Evolutionary conservation across 2,113 vertebrate species (phyloP).

Genomic region (Centropristis striata): DNA sequence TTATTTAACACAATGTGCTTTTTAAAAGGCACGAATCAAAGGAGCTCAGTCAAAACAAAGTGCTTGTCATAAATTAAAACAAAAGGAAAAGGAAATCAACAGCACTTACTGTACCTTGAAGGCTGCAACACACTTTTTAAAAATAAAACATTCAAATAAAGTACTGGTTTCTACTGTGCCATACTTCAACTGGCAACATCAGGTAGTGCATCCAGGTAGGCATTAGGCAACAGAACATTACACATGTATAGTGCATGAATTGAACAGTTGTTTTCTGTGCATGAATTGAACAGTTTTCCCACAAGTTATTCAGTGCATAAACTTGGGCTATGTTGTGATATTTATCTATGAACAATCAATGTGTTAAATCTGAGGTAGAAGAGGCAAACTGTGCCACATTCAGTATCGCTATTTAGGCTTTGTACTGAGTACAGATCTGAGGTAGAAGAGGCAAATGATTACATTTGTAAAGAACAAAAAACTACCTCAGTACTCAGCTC

Average conservation of each 20-base stretch:
- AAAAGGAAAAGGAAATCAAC: not conserved
- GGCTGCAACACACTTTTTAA: not conserved
- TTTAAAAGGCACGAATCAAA: slow-evolving; percentile 11
- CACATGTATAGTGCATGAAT: not conserved
- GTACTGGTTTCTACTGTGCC: not conserved
- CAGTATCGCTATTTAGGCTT: too few relatives aligned
- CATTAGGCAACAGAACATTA: slow-evolving; percentile 7
- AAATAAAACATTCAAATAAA: not conserved
- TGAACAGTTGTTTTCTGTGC: not conserved
- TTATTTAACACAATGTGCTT: slow-evolving; percentile 15
- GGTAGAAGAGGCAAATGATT: not conserved
- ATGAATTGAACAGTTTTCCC: too few relatives aligned
- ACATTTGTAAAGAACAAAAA: not conserved
- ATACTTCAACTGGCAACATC: slow-evolving; percentile 7
- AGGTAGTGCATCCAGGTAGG: slow-evolving; percentile 6
- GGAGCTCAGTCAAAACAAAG: not conserved
- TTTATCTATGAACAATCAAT: not conserved
- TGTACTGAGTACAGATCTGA: too few relatives aligned
- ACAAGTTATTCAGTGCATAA: not conserved
- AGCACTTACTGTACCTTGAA: slow-evolving; percentile 2
- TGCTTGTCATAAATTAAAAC: not conserved
- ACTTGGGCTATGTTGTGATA: not conserved
- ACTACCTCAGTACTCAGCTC: not conserved
- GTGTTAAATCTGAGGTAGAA: slow-evolving; percentile 7
- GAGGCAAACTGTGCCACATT: not conserved